phyloP scores from a whole-genome alignment of 1,140 invertebrate genomes.

The Camponotus floridanus region DNA sequence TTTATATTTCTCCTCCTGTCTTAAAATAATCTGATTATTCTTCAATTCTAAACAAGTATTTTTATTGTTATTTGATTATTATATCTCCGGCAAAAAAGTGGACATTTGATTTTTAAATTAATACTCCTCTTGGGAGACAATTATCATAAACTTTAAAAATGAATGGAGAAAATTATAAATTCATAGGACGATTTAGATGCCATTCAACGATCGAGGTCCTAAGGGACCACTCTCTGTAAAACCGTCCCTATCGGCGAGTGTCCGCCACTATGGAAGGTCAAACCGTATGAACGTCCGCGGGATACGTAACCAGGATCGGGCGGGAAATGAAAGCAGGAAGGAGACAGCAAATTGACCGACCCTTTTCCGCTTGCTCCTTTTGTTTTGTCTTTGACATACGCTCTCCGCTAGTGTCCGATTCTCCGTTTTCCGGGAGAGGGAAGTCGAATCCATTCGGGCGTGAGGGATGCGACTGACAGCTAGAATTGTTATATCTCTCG shows the following conservation, averaged over 20 bases:
- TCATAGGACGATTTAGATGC: background rate
- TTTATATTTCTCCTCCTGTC: background rate
- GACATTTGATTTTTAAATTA: background rate
- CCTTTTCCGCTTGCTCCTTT: constrained; percentile 42
- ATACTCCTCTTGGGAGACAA: no score
- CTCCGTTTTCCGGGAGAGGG: background rate
- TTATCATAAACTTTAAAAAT: background rate
- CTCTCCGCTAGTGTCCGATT: constrained; percentile 28
- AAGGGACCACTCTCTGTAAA: background rate
- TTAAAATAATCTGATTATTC: background rate
- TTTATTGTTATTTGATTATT: background rate
- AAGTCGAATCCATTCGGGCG: constrained; percentile 58
- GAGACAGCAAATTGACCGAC: constrained; percentile 50
- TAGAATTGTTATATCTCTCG: constrained; percentile 68
- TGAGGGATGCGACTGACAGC: constrained; percentile 71
- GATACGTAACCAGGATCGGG: constrained; percentile 27
- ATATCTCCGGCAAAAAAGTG: background rate
- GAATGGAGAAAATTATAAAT: constrained; percentile 21
- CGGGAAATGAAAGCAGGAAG: constrained; percentile 51
- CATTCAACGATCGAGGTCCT: background rate
- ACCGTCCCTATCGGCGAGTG: background rate
- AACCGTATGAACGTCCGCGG: background rate
- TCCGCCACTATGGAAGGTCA: constrained; percentile 1
- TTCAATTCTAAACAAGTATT: background rate
- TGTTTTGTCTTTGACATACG: constrained; percentile 61